Evolutionary conservation across 37 sponge, comb jelly and placozoan species (phyloP), one percentile per base, ranked within the genome.

Genomic region (Spongilla lacustris): DNA sequence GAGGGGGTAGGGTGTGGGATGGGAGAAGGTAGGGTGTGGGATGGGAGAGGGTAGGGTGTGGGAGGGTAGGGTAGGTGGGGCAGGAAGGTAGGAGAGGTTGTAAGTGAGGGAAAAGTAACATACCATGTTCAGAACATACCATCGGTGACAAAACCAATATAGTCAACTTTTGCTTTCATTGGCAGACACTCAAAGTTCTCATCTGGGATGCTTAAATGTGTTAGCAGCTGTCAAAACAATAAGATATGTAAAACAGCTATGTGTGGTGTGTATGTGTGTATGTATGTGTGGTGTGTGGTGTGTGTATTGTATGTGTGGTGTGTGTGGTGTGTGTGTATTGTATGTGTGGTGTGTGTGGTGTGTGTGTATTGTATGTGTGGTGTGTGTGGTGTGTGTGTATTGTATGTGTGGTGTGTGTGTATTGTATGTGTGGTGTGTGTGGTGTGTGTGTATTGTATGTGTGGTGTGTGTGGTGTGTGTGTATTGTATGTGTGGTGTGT

Each of bases 161-260:
- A 91, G 27, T 49, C 67, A 32, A 91, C 74, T 32, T 81, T 85
- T 13, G 88, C 78, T 76, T 82, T 91, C 66, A 72, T 81, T 41
- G 76, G 83, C 36, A 67, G 37, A 74, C 75, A 86, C 66, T 79
- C 74, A 50, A 46, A 94, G 30, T 75, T 73, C 41, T 94, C 95
- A 86, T 94, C 95, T 37, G 95, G 95, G 14, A 91, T 77, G 75
- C 91, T 91, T 67, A 94, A 36, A 50, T 94, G 95, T 72, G 89
- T 85, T 2, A 94, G 66, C 34, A 94, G 82, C 95, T 94, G 81
- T 41, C 50, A 58, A 32, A 49, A 69, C 17, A 87, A 71, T 14
- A 36, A 21, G 10, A 74, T 34, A 46, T 46, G 46, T 46, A 46
- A 46, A 4, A 46, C n/a, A n/a, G n/a, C 46, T 8, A 46, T 46